Evolutionary conservation across 2,888 invertebrate species (phyloP).

Genomic region (Macrosoma leucophasiata): DNA sequence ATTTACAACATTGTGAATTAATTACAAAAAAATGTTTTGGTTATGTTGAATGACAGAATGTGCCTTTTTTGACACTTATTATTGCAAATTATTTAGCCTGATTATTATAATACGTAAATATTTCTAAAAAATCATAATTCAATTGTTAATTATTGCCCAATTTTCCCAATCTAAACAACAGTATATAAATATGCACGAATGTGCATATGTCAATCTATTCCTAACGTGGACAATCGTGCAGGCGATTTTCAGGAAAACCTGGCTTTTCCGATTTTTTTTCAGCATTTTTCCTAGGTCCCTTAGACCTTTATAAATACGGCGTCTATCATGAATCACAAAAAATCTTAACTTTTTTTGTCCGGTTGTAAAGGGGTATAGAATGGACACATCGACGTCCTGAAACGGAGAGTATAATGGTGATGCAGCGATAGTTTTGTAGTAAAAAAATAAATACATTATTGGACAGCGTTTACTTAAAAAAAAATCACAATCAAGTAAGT

Average conservation of each 20-base stretch:
- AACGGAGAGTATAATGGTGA: no score
- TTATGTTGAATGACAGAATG: no score
- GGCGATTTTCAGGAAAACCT: no score
- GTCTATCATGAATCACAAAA: background rate
- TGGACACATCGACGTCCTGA: no score
- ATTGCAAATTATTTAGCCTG: background rate
- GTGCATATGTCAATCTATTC: constrained; percentile 6
- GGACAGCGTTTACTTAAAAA: no score
- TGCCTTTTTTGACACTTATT: no score
- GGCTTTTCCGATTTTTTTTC: constrained; percentile 2
- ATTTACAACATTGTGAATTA: no score
- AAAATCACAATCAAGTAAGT: no score
- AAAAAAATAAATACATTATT: no score
- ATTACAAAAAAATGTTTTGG: no score
- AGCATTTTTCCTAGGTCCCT: background rate
- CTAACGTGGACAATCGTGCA: constrained; percentile 1
- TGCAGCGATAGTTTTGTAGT: no score
- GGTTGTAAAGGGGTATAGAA: background rate
- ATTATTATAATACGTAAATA: background rate
- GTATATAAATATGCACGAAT: constrained; percentile 4
- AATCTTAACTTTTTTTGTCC: background rate
- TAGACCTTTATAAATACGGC: background rate
- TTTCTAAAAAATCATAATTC: no score
- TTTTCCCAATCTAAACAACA: constrained; percentile 3
- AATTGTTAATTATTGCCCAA: constrained; percentile 3